Evolutionary conservation across 1,140 invertebrate genomes (phyloP), one percentile per base, ranked within the genome.

Genomic region (Penaeus indicus): DNA sequence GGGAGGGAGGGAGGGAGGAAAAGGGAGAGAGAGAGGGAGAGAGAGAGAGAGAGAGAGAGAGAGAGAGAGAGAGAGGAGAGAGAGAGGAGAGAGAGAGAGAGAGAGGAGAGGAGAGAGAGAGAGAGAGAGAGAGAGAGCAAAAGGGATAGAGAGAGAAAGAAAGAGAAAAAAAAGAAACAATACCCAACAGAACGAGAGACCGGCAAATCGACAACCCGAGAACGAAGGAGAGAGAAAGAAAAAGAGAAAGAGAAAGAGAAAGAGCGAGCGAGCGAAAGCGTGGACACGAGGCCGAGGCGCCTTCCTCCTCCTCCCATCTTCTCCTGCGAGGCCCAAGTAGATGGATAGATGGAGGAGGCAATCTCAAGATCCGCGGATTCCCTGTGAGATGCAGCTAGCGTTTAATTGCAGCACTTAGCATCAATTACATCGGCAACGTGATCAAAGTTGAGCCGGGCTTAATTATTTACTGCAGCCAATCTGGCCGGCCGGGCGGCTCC

Each of bases 351-450:
- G 64, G 67, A 77, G 64, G 64, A 64, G 67, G 67, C 77, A 82
- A 82, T 88, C 86, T 88, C 86, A 88, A 88, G 86, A 88, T 88
- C 86, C 86, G 67, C 64, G 67, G 86, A 88, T 88, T 83, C 80
- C 86, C 86, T 88, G 25, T 88, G 86, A 88, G 86, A 88, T 88
- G 79, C 86, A 88, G 86, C 81, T 80, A 88, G 79, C 86, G 86
- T 88, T 88, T 88, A 88, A 88, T 88, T 88, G 86, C 86, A 75
- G 86, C 86, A 88, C 86, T 88, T 88, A 88, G 86, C 86, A 88
- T 88, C 86, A 88, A 88, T 88, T 88, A 88, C 86, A 88, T 83
- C 86, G 86, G 86, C 79, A 82, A 83, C 79, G 64, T 83, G 86
- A 88, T 88, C 86, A 88, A 88, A 88, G 86, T 88, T 88, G 86